Percentiles rank a stretch among this genome's conserved stretches.
Conservation (phyloP, 2,797 vertebrate species). For the Carapus acus region DNA sequence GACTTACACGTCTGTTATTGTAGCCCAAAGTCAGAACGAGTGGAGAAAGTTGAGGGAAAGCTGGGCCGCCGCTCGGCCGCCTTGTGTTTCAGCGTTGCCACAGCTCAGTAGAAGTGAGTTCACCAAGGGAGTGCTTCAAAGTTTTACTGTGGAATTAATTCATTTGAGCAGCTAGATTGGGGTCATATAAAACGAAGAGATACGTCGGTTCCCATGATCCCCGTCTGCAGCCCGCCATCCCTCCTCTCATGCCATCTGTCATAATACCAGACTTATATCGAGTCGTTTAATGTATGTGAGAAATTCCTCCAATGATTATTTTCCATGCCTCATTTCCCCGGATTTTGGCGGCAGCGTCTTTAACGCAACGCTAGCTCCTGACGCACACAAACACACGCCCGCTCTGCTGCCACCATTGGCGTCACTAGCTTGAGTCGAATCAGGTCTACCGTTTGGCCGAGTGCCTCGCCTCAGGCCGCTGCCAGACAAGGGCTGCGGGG, state of each 20-base stretch:
- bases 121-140: conserved; percentile 37
- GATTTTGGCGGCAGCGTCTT: conserved; percentile 12
- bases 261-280: conserved; percentile 28
- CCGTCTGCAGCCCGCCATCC: background rate
- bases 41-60: conserved; percentile 37
- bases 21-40: conserved; percentile 45
- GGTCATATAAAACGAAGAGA: conserved; percentile 32
- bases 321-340: conserved; percentile 35
- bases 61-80: conserved; percentile 36
- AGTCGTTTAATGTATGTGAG: conserved; percentile 21
- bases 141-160: conserved; percentile 47
- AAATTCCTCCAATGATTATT: conserved; percentile 30
- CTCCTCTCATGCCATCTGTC: conserved; percentile 29
- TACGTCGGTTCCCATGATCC: conserved; percentile 34
- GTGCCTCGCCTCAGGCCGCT: conserved; percentile 49
- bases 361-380: conserved; percentile 8
- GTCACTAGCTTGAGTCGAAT: conserved; percentile 45
- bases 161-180: conserved; percentile 48
- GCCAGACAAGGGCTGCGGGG: conserved; percentile 65
- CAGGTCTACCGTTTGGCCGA: conserved; percentile 47
- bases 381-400: conserved; percentile 22
- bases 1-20: conserved; percentile 68
- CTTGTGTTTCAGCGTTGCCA: conserved; percentile 45
- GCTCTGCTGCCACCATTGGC: conserved; percentile 27
- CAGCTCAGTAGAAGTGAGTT: conserved; percentile 40